Conservation (phyloP, 2,888 invertebrate genomes). For the Chamaedrilus cognettii region DNA sequence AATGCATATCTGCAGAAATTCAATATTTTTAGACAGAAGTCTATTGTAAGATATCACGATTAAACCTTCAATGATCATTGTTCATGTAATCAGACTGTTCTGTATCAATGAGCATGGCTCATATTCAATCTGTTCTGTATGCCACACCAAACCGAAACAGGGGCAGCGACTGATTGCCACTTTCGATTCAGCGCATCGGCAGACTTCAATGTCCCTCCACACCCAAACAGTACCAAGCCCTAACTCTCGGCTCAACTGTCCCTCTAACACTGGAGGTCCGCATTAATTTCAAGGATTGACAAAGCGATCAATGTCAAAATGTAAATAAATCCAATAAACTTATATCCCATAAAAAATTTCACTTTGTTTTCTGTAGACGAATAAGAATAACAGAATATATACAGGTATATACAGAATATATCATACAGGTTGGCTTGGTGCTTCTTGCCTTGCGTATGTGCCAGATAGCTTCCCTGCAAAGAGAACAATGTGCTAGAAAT, state of each 20-base stretch:
- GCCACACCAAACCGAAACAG: too few species aligned
- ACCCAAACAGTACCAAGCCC: constrained; percentile 19
- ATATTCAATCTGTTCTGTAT: too few species aligned
- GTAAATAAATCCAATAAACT: background rate
- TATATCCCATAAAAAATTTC: too few species aligned
- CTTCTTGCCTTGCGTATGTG: constrained; percentile 98
- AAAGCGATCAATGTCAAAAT: background rate
- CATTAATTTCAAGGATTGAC: background rate
- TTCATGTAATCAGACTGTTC: too few species aligned
- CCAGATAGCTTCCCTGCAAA: constrained; percentile 88
- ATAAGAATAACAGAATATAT: background rate
- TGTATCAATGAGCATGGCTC: too few species aligned
- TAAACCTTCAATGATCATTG: too few species aligned
- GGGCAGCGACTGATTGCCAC: too few species aligned
- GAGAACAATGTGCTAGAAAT: constrained; percentile 2
- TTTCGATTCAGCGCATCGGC: background rate
- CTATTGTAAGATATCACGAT: too few species aligned
- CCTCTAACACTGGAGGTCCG: constrained; percentile 2
- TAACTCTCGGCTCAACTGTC: constrained; percentile 5
- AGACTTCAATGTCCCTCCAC: constrained; percentile 18
- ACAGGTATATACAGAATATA: background rate
- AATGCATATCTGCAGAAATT: too few species aligned
- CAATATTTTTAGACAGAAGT: too few species aligned
- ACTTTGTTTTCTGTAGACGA: too few species aligned
- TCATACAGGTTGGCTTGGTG: constrained; percentile 92